Percentiles rank a stretch among this genome's conserved stretches.
These are phyloP conservation scores for Schizothorax lantsangensis DNA, from an alignment of 2,797 vertebrate species.

Conservation along the genomic window DNA sequence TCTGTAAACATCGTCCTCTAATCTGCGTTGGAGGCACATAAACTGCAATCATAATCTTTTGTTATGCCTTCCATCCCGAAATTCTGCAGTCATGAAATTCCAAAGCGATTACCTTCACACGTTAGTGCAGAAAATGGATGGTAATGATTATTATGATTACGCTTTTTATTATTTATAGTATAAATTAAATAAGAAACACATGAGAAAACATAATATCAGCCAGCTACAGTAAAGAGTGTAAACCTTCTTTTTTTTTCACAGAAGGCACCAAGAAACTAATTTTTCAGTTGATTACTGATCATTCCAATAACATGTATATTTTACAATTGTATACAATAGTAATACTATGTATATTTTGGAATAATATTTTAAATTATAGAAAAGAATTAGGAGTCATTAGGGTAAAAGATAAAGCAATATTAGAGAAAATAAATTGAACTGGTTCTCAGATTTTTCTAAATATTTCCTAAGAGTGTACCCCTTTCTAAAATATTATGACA, in stretches of 20 bases:
- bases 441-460: background rate
- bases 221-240: background rate
- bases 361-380: background rate
- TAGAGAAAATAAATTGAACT: background rate
- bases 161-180: conserved; percentile 21
- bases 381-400: background rate
- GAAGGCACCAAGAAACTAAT: background rate
- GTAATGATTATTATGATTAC: conserved; percentile 19
- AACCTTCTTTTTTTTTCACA: background rate
- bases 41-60: conserved; percentile 46
- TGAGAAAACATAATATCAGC: conserved; percentile 8
- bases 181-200: conserved; percentile 18
- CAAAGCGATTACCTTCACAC: conserved; percentile 21
- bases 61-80: conserved; percentile 17
- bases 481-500: background rate
- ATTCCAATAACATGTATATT: background rate
- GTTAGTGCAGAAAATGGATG: conserved; percentile 8
- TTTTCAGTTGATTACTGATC: background rate
- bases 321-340: background rate
- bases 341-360: background rate
- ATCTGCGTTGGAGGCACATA: conserved; percentile 37
- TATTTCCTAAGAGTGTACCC: background rate
- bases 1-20: conserved; percentile 45
- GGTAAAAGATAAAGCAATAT: background rate
- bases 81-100: conserved; percentile 36